phyloP scores from a whole-genome alignment of 1,140 invertebrate species.

The Bathynomus jamesi region DNA sequence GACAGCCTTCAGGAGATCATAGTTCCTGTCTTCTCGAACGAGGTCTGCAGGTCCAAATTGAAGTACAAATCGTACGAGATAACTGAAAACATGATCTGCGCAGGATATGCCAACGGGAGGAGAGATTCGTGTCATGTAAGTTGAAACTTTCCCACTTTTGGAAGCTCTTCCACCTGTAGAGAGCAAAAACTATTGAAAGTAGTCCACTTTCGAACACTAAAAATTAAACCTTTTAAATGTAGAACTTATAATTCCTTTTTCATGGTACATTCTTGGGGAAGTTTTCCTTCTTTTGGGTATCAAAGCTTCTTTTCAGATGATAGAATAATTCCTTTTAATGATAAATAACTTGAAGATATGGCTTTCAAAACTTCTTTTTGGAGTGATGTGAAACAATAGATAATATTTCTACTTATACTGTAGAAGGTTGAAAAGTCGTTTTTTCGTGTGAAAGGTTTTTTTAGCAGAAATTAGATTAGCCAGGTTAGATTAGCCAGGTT shows the following conservation, averaged over 20 bases:
- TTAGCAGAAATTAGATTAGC: too few species aligned
- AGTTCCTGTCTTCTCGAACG: constrained; percentile 68
- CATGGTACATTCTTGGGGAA: too few species aligned
- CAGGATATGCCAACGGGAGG: constrained; percentile 40
- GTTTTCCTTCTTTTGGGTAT: too few species aligned
- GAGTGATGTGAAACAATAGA: too few species aligned
- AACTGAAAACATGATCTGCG: constrained; percentile 56
- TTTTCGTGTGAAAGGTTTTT: not conserved
- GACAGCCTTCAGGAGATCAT: constrained; percentile 72
- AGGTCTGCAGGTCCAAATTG: constrained; percentile 60
- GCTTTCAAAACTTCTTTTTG: too few species aligned
- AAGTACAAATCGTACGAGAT: constrained; percentile 70
- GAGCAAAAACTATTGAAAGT: not conserved
- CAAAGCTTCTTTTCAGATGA: too few species aligned
- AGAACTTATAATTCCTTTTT: too few species aligned
- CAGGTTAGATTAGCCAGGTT: not conserved
- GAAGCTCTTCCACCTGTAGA: not conserved
- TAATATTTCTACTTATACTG: too few species aligned
- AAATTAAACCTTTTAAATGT: too few species aligned
- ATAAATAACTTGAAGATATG: too few species aligned
- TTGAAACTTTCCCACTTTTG: constrained; percentile 43
- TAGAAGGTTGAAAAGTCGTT: not conserved
- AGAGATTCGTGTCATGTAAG: constrained; percentile 68
- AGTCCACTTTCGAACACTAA: not conserved
- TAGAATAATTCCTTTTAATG: too few species aligned